Conservation (phyloP, 1,140 invertebrate species). For the Leptonema lineaticorne region DNA sequence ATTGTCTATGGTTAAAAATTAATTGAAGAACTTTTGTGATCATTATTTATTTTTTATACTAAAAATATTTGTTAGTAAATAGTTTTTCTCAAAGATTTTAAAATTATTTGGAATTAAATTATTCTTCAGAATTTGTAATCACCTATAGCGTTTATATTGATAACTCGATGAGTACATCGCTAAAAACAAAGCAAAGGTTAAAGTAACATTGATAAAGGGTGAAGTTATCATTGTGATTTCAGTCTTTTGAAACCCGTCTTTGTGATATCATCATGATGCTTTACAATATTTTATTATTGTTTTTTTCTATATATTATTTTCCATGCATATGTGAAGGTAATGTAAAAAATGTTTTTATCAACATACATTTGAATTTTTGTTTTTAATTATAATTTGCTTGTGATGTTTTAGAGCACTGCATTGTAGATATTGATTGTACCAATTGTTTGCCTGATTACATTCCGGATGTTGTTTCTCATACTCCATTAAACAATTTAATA, state of each 20-base stretch:
- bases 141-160: too few relatives aligned
- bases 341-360: neutral
- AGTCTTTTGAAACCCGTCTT: neutral
- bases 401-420: constrained; percentile 44
- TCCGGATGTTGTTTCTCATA: constrained; percentile 50
- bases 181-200: neutral
- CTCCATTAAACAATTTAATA: constrained; percentile 42
- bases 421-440: constrained; percentile 49
- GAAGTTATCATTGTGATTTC: neutral
- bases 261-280: neutral
- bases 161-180: too few relatives aligned
- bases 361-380: neutral
- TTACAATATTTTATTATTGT: neutral
- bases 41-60: too few relatives aligned
- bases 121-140: too few relatives aligned
- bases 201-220: neutral
- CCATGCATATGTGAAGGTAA: neutral
- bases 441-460: constrained; percentile 52
- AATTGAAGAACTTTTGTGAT: too few relatives aligned
- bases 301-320: neutral
- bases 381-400: neutral
- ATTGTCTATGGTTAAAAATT: too few relatives aligned
- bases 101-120: too few relatives aligned
- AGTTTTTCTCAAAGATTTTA: too few relatives aligned
- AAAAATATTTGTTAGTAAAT: too few relatives aligned